Evolutionary conservation across 1,140 invertebrate genomes (phyloP).

Genomic region (Zelostemma sp.): DNA sequence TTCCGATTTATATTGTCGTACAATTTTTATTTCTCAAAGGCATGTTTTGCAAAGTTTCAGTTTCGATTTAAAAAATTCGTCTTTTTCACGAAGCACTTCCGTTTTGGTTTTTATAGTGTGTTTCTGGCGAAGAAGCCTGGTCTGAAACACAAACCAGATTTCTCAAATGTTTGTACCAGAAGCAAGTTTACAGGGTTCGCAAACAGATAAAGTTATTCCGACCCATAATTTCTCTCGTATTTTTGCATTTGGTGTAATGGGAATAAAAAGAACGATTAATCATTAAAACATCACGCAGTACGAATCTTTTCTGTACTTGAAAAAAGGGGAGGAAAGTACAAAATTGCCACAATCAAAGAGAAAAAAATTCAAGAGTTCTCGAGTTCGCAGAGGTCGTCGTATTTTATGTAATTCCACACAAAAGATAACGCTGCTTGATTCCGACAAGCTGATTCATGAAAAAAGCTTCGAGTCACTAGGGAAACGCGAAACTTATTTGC

Average conservation of each 20-base stretch:
- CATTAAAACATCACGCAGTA: background rate
- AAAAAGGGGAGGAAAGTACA: background rate
- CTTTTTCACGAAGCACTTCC: conserved; percentile 26
- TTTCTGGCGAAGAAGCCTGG: conserved; percentile 24
- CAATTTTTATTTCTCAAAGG: no score
- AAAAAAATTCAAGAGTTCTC: background rate
- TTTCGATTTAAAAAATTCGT: background rate
- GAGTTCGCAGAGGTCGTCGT: background rate
- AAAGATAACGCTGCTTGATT: conserved; percentile 15
- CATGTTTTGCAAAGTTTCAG: no score
- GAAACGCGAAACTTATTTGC: conserved; percentile 27
- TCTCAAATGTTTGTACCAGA: conserved; percentile 36
- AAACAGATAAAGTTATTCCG: conserved; percentile 9
- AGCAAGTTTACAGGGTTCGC: conserved; percentile 35
- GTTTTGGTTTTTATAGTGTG: conserved; percentile 13
- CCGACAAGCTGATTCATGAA: conserved; percentile 4
- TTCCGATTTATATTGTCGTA: no score
- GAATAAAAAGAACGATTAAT: background rate
- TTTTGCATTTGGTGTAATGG: background rate
- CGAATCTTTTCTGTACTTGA: background rate
- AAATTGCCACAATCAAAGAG: background rate
- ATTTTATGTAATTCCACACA: background rate
- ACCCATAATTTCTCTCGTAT: background rate
- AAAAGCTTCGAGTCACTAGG: conserved; percentile 9
- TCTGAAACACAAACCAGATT: conserved; percentile 48